Base-by-base conservation (phyloP, 2,888 invertebrate species). In the Fissipunctia ypsillon region DNA sequence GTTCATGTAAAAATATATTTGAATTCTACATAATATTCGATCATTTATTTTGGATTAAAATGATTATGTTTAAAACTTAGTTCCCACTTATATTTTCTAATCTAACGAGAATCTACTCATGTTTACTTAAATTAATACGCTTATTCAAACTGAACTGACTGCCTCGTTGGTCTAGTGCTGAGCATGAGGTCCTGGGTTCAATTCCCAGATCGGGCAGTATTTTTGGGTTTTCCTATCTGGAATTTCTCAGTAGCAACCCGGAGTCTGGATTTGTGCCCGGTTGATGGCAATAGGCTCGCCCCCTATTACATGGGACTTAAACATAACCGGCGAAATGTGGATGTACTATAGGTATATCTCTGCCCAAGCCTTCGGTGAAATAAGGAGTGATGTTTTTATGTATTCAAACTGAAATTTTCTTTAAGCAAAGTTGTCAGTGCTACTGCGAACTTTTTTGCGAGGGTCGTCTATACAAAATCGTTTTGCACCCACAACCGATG, bases 401-500 rank as follows among this genome's bases (percentile, higher is more conserved):
- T 48, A 6, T n/a, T 41, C 3, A 16, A 16, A 48, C 25, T 25
- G 1, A 57, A 56, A 45, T n/a, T 9, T 0, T 48, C 66, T 45
- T 48, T 35, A 12, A 35, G 19, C 28, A n/a, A 16, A 14, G 38
- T 41, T 31, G 38, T 76, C 31, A 64, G 7, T 41, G 48, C 7
- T 35, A 25, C 25, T 31, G 22, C 28, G 19, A 52, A 45, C 2
- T 2, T 31, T 66, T 31, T 16, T 31, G 19, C 9, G 1, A 63
- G 38, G 45, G 45, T 59, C n/a, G 57, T 54, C 25, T 35, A 31
- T 43, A 50, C 52, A 28, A 52, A 56, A 74, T 65, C 43, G 35
- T 75, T 65, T 75, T 31, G 60, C 35, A 31, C 59, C 78, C 68
- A 43, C 35, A 50, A 16, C 25, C 19, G 54, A 73, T 48, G 22